Conservation (phyloP, 2,888 invertebrate genomes). For the Apodemia hepburni region DNA sequence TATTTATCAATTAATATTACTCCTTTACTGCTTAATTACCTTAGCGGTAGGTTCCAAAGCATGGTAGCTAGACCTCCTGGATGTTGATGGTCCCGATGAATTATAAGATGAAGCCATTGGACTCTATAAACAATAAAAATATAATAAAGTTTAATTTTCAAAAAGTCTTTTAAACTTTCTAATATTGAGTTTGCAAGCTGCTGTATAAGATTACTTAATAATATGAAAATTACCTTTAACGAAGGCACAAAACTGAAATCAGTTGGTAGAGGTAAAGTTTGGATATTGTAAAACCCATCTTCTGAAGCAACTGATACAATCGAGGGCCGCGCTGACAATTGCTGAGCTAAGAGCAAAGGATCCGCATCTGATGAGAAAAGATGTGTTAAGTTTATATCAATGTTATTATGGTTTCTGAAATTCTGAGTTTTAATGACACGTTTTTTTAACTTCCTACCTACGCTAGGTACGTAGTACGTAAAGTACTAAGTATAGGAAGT, state of each 20-base stretch:
- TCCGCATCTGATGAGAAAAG: constrained; percentile 54
- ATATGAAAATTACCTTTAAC: constrained; percentile 46
- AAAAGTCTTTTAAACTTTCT: too few species aligned
- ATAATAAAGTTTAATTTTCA: too few species aligned
- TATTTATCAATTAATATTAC: too few species aligned
- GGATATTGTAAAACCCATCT: constrained; percentile 61
- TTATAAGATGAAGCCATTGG: constrained; percentile 58
- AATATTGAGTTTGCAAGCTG: too few species aligned
- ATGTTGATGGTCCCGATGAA: constrained; percentile 61
- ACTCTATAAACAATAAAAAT: constrained; percentile 40
- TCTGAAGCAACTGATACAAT: constrained; percentile 73
- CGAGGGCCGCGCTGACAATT: constrained; percentile 71
- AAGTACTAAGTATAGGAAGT: too few species aligned
- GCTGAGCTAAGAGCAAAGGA: constrained; percentile 68
- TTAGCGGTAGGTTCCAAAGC: constrained; percentile 64
- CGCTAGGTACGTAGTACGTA: too few species aligned
- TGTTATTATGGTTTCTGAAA: too few species aligned
- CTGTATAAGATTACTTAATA: too few species aligned
- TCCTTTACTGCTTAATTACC: constrained; percentile 4
- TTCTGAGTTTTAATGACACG: too few species aligned
- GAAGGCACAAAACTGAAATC: constrained; percentile 72
- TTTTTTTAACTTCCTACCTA: too few species aligned
- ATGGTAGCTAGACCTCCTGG: constrained; percentile 70
- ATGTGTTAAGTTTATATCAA: background rate
- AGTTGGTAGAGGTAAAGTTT: constrained; percentile 64